A percentile compares a stretch with the other conserved stretches of the same genome.
These are phyloP conservation scores for Rhinolophus sinicus DNA, from an alignment of 2,113 vertebrate species.

Conservation along the genomic window DNA sequence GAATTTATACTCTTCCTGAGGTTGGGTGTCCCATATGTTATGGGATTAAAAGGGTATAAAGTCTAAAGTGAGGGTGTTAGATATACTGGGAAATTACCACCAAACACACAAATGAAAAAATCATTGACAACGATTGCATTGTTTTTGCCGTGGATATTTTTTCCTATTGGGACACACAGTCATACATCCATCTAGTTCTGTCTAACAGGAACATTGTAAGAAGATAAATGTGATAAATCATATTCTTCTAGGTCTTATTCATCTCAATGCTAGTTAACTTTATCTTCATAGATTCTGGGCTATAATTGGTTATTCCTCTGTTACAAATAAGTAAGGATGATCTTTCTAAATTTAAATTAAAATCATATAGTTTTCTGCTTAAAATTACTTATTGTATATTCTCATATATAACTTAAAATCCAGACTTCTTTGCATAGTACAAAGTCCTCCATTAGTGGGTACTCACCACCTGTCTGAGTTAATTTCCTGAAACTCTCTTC, in stretches of 20 bases:
- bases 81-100: background rate
- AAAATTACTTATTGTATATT: background rate
- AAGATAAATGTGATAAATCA: background rate
- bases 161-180: background rate
- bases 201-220: background rate
- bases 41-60: background rate
- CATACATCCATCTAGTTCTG: background rate
- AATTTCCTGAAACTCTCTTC: slow-evolving; percentile 38
- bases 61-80: background rate
- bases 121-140: background rate
- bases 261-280: background rate
- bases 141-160: background rate
- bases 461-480: slow-evolving; percentile 1
- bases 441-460: background rate
- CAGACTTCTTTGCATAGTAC: background rate
- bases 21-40: background rate
- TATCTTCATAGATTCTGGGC: background rate
- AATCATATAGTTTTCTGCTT: background rate
- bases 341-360: slow-evolving; percentile 18
- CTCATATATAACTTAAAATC: background rate
- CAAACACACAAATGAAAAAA: background rate
- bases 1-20: background rate
- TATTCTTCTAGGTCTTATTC: background rate
- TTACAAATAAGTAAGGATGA: background rate
- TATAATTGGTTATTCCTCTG: background rate